Evolutionary conservation across 2,113 vertebrate species (phyloP), one percentile per base, ranked within the genome.

Genomic region (Hippolais icterina): DNA sequence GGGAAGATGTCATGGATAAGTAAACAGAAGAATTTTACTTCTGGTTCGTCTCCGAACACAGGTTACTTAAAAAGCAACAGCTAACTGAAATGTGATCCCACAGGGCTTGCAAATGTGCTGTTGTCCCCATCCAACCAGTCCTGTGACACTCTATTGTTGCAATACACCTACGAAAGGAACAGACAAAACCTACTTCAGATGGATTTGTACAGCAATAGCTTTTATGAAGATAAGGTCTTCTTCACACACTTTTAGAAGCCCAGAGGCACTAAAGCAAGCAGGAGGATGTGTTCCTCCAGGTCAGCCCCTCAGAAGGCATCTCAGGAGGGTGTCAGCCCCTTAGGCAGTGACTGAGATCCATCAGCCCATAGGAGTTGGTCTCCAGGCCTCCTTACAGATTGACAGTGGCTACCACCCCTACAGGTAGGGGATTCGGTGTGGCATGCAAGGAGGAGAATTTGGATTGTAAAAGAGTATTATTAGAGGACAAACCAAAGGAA

Each of bases 241-340:
- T 68, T 11, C 22, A 18, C 28, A 44, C 4, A 14, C 13, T 21
- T 24, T 24, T 56, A 60, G 59, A 60, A 74, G 11, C 2, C 11
- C 18, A 39, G 39, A 57, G 24, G 13, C 33, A 72, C 19, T 59
- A 33, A 5, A 42, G 15, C 8, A 61, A 28, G 10, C 2, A 41
- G 29, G 8, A 21, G 10, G 57, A 39, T 2, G 10, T 49, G 5
- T n/a, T 82, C 1, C 24, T 22, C 31, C 47, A 28, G 3, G 7
- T 8, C 0, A 0, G 3, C 1, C 12, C 9, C 2, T 61, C 41
- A 17, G 6, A 65, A 28, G 25, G 49, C 9, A 41, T 5, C 44
- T 22, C 59, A 37, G 35, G 17, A 27, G 9, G 4, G 1, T 42
- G 31, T 42, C 42, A 47, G n/a, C 7, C 16, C 16, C 22, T 37